Conservation (phyloP, 2,113 vertebrate species). For the Myocastor coypus region DNA sequence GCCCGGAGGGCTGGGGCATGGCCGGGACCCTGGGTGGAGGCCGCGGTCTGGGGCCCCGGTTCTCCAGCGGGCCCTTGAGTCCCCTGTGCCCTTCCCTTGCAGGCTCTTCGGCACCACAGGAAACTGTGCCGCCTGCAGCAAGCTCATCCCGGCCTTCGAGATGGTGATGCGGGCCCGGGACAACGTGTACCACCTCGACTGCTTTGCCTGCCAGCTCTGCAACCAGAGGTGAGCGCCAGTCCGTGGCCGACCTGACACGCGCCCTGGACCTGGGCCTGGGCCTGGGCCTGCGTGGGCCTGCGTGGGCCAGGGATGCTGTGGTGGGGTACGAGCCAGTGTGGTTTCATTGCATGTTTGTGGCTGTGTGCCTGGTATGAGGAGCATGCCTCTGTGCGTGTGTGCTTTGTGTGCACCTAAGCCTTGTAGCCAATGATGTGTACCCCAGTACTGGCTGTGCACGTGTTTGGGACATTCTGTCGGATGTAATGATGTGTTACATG, state of each 20-base stretch:
- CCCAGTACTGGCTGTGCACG: too few relatives aligned
- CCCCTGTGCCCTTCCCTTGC: conserved; percentile 83
- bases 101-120: conserved; percentile 99
- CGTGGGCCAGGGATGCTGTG: rapidly evolving
- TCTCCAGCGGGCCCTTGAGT: background rate
- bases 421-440: background rate
- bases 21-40: background rate
- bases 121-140: conserved; percentile 99
- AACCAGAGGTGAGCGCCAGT: conserved; percentile 97
- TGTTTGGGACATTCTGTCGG: background rate
- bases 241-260: background rate
- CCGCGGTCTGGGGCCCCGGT: too few relatives aligned
- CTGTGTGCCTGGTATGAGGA: background rate
- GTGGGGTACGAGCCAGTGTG: too few relatives aligned
- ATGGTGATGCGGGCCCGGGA: conserved; percentile 99
- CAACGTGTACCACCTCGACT: conserved; percentile 99
- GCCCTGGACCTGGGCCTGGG: background rate
- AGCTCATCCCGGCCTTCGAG: conserved; percentile 99
- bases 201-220: conserved; percentile 99
- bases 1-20: background rate
- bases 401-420: background rate
- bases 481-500: background rate
- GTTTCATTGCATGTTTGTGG: background rate
- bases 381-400: background rate
- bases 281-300: background rate